Base-by-base conservation (phyloP, 1,140 invertebrate species). In the Parasteatoda tepidariorum region DNA sequence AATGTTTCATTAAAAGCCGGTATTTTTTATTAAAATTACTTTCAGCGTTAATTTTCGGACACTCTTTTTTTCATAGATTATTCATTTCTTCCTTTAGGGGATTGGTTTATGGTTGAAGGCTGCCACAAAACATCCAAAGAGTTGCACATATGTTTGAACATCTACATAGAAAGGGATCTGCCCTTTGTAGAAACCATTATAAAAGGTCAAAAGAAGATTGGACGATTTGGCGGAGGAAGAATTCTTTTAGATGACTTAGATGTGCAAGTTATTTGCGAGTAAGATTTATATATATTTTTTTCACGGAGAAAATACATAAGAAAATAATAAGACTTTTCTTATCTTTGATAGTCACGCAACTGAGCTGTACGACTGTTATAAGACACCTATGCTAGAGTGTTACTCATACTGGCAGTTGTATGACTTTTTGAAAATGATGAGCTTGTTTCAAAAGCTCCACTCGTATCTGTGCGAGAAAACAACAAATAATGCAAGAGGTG, bases 151-250 rank as follows among this genome's bases (percentile, higher is more conserved):
- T 74, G 71, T 2, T 22, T 74, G 7, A 74, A 74, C 26, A 74
- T 74, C 26, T 74, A 74, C 13, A 24, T 74, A 48, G 71, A 74
- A 22, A 74, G 54, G 28, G 71, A 74, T 61, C 61, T 59, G 1
- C 71, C 71, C 4, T 33, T 59, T 5, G 22, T 74, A 7, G 71
- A 74, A 33, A 61, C 71, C 4, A 33, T 74, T 13, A 31, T 74
- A 13, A 26, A 66, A 31, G 62, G 22, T 6, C 26, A 74, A 22
- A 61, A 30, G 18, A 30, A 22, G 7, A n/a, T n/a, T n/a, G n/a
- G n/a, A n/a, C n/a, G n/a, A n/a, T n/a, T n/a, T n/a, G 38, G n/a
- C 7, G 22, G 30, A 0, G 71, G 71, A 11, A 57, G 22, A 41
- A 34, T 74, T 1, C 31, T 74, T 0, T 22, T 74, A 18, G 71